phyloP scores from a whole-genome alignment of 2,888 invertebrate genomes.

The Tinea pellionella region DNA sequence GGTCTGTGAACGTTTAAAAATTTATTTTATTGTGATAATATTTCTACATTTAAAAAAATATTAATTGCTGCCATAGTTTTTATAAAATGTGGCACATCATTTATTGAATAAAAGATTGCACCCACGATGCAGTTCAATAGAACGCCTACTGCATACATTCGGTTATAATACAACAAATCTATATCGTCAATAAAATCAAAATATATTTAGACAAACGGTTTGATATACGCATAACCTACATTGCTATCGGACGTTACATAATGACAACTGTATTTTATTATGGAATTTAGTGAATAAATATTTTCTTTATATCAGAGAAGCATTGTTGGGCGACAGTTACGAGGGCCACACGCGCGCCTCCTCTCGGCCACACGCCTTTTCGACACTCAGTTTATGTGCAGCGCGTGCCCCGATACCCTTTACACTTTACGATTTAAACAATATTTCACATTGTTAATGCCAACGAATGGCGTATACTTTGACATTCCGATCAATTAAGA shows the following conservation, averaged over 20 bases:
- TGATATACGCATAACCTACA: constrained; percentile 24
- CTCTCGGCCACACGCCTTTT: constrained; percentile 15
- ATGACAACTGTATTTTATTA: constrained; percentile 43
- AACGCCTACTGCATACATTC: constrained; percentile 5
- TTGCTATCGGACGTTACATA: constrained; percentile 36
- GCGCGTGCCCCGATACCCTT: constrained; percentile 28
- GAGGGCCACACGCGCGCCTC: constrained; percentile 60
- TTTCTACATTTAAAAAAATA: no score
- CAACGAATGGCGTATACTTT: constrained; percentile 4
- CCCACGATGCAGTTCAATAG: constrained; percentile 3
- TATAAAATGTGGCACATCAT: background rate
- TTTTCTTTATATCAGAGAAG: constrained; percentile 66
- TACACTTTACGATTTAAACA: constrained; percentile 33
- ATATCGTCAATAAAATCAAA: constrained; percentile 25
- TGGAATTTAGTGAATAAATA: constrained; percentile 64
- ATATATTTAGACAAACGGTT: constrained; percentile 35
- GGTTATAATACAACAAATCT: constrained; percentile 8
- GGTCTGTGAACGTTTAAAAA: no score
- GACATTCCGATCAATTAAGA: background rate
- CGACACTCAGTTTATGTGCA: constrained; percentile 34
- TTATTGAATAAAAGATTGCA: background rate
- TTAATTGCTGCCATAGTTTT: background rate
- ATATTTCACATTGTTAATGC: background rate
- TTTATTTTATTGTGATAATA: no score
- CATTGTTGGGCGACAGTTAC: constrained; percentile 59